phyloP scores from a whole-genome alignment of 1,140 invertebrate genomes.

The Cataglyphis hispanica region DNA sequence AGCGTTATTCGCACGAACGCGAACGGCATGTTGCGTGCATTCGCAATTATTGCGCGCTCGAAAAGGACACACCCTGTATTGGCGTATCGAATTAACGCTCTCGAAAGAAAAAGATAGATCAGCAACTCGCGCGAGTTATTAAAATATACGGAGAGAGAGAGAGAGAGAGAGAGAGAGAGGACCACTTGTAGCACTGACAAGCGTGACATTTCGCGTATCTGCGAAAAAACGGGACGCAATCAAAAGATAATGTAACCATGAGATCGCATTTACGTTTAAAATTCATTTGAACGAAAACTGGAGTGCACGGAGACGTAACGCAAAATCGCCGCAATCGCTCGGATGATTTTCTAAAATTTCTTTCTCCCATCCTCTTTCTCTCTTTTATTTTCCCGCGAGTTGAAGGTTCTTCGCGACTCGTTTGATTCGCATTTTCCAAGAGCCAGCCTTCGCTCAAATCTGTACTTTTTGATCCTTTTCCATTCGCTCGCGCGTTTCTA shows the following conservation, averaged over 20 bases:
- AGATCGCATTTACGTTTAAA: slow-evolving; percentile 35
- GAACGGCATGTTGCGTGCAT: slow-evolving; percentile 22
- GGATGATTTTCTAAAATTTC: slow-evolving; percentile 27
- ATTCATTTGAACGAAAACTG: slow-evolving; percentile 56
- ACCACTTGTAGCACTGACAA: background rate
- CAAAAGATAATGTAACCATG: background rate
- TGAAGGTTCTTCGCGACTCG: background rate
- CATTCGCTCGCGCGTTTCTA: slow-evolving; percentile 57
- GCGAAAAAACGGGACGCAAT: background rate
- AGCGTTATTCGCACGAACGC: slow-evolving; percentile 51
- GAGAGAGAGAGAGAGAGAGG: background rate
- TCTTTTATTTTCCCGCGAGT: slow-evolving; percentile 42
- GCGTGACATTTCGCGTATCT: background rate
- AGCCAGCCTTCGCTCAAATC: slow-evolving; percentile 22
- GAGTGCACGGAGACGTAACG: slow-evolving; percentile 55
- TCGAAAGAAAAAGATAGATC: slow-evolving; percentile 22
- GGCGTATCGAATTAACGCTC: slow-evolving; percentile 18
- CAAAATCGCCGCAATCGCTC: slow-evolving; percentile 62
- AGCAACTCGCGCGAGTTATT: too few species aligned
- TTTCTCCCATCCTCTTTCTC: background rate
- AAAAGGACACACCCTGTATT: background rate
- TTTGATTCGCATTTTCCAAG: slow-evolving; percentile 68
- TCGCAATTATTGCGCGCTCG: slow-evolving; percentile 34
- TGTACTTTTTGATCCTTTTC: slow-evolving; percentile 18
- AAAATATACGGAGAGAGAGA: background rate